Evolutionary conservation across 2,113 vertebrate genomes (phyloP), one percentile per base, ranked within the genome.

Genomic region (Syngnathoides biaculeatus): DNA sequence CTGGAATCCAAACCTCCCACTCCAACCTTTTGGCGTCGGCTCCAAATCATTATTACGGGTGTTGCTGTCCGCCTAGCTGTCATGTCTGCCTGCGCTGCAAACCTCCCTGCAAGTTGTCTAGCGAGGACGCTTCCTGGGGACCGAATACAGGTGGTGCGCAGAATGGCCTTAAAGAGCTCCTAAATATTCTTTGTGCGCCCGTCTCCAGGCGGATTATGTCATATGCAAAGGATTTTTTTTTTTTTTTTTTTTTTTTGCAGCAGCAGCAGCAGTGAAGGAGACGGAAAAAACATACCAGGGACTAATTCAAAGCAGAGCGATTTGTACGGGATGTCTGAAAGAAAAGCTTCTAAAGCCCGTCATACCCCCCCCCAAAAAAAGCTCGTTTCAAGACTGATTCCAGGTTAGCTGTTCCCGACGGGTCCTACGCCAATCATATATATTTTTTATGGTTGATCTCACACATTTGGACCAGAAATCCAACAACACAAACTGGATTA

Each of bases 261-360:
- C 45, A 48, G 45, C 15, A 8, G 14, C 55, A 57, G 26, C 60
- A 62, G 60, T 2, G 26, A 43, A 15, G 59, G 22, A 45, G 40
- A 57, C 14, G 26, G 27, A 52, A n/a, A 19, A 15, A 11, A 22
- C 60, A 26, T 26, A 43, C 9, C 39, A 62, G 20, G 17, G 19
- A 22, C 38, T 62, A 62, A 62, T 62, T 62, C 60, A 62, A 15
- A 62, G 22, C 60, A 62, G 60, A 45, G 60, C 13, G n/a, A 26
- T 59, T 59, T 35, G 30, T 35, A 17, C 39, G 38, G 2, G 20
- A 12, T 39, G 20, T 61, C 38, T 40, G 30, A 59, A 38, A 10
- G 30, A 6, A 59, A 55, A 55, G 24, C 52, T 55, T 55, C 2
- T 26, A 55, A 55, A 55, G 52, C 52, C 22, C 22, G n/a, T 7